A percentile compares a stretch with the other conserved stretches of the same genome.
phyloP scores from a whole-genome alignment of 2,113 vertebrate species.

The Heterochromis multidens region DNA sequence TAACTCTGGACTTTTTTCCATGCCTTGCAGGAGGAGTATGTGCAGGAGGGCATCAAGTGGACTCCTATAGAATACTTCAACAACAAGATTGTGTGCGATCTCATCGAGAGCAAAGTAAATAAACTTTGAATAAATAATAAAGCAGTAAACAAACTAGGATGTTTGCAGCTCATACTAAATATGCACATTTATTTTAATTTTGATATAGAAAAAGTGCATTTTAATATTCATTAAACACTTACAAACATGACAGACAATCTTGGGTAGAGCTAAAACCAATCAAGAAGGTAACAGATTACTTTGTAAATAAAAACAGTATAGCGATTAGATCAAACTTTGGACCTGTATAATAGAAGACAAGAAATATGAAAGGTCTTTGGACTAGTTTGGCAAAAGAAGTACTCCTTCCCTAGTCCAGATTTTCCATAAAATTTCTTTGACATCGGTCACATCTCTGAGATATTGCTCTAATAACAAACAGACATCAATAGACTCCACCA shows the following conservation, averaged over 20 bases:
- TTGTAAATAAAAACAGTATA: neutral
- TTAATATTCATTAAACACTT: neutral
- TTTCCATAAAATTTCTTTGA: neutral
- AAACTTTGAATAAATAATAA: neutral
- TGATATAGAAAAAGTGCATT: neutral
- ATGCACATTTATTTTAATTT: neutral
- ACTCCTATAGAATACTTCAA: constrained; percentile 93
- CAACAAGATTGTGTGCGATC: constrained; percentile 95
- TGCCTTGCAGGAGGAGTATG: constrained; percentile 87
- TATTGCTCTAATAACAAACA: neutral
- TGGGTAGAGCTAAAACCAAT: no score
- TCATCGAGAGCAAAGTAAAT: constrained; percentile 95
- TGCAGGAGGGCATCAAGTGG: constrained; percentile 95
- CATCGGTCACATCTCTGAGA: neutral
- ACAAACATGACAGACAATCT: neutral
- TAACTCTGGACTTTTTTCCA: neutral
- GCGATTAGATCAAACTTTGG: neutral
- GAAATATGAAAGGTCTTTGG: no score
- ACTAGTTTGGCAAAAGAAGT: no score
- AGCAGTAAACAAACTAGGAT: neutral
- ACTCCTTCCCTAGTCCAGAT: no score
- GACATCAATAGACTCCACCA: neutral
- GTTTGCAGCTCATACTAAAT: neutral
- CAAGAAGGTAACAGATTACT: neutral
- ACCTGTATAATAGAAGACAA: neutral